These are phyloP conservation scores for Trissolcus japonicus DNA, from an alignment of 2,888 invertebrate genomes.

Conservation along the genomic window DNA sequence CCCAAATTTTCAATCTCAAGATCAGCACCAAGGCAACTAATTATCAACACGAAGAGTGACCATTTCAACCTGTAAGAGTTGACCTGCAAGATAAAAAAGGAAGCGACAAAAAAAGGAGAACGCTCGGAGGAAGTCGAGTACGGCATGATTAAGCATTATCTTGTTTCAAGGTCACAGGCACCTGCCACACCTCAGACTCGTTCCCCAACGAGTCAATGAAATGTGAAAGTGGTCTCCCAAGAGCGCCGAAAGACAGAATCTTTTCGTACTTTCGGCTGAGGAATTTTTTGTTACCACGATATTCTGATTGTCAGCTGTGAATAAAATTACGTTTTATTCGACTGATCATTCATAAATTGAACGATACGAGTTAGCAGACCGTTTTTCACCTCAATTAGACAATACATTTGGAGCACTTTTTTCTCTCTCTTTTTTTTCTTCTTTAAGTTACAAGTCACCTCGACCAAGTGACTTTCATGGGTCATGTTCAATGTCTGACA, in stretches of 20 bases:
- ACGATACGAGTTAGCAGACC: not conserved
- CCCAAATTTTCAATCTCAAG: slow-evolving; percentile 21
- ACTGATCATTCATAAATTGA: not conserved
- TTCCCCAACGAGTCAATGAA: slow-evolving; percentile 48
- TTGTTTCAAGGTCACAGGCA: slow-evolving; percentile 60
- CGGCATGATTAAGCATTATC: slow-evolving; percentile 30
- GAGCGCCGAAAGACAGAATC: slow-evolving; percentile 52
- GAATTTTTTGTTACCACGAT: slow-evolving; percentile 27
- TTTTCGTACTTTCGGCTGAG: slow-evolving; percentile 56
- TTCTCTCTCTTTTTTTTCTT: slow-evolving; percentile 52
- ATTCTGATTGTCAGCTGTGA: not conserved
- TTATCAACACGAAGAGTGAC: slow-evolving; percentile 20
- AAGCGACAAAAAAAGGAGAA: slow-evolving; percentile 23
- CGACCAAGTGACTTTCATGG: slow-evolving; percentile 56
- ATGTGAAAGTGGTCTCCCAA: slow-evolving; percentile 57
- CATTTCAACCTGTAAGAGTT: slow-evolving; percentile 27
- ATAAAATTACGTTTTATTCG: not conserved
- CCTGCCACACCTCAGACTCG: slow-evolving; percentile 50
- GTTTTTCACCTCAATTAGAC: slow-evolving; percentile 7
- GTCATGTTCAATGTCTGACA: slow-evolving; percentile 54
- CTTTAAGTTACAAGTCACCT: slow-evolving; percentile 14
- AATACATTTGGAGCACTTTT: slow-evolving; percentile 19
- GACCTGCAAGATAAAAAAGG: slow-evolving; percentile 16
- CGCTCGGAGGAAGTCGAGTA: slow-evolving; percentile 4
- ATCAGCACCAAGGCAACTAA: slow-evolving; percentile 5